phyloP scores from a whole-genome alignment of 2,113 vertebrate genomes.

The Cebidichthys violaceus region DNA sequence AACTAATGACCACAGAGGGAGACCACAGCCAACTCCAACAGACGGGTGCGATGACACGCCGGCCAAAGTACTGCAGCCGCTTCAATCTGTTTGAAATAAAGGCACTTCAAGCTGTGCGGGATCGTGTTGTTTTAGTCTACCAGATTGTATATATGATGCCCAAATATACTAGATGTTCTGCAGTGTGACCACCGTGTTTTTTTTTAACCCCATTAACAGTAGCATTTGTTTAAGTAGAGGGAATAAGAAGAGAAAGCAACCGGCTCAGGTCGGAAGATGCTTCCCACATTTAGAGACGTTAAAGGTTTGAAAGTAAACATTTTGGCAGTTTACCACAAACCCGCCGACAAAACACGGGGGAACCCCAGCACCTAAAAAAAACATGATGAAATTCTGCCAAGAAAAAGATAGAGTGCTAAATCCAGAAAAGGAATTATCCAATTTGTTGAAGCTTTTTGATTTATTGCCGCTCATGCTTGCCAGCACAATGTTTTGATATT shows the following conservation, averaged over 20 bases:
- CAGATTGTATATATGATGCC: slow-evolving; percentile 5
- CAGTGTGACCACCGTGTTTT: not conserved
- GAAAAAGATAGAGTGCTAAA: slow-evolving; percentile 50
- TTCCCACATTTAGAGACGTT: slow-evolving; percentile 29
- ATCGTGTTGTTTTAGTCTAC: not conserved
- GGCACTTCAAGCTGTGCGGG: not conserved
- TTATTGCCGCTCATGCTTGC: slow-evolving; percentile 48
- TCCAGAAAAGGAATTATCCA: slow-evolving; percentile 62
- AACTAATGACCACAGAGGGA: slow-evolving; percentile 49
- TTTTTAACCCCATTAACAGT: not conserved
- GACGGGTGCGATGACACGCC: slow-evolving; percentile 30
- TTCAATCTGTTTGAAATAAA: slow-evolving; percentile 29
- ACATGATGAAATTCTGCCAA: slow-evolving; percentile 45
- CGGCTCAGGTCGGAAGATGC: not conserved
- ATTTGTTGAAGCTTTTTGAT: slow-evolving; percentile 63
- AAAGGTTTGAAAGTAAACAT: slow-evolving; percentile 43
- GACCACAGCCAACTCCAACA: slow-evolving; percentile 47
- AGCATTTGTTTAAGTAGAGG: slow-evolving; percentile 1
- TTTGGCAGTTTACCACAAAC: slow-evolving; percentile 46
- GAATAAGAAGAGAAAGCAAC: not conserved
- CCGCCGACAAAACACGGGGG: slow-evolving; percentile 40
- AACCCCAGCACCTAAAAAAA: slow-evolving; percentile 53
- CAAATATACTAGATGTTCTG: slow-evolving; percentile 1
- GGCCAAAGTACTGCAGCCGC: slow-evolving; percentile 14
- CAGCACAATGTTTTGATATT: slow-evolving; percentile 45